Percentiles rank a stretch among this genome's conserved stretches.
phyloP scores from a whole-genome alignment of 2,888 invertebrate genomes.

The Achlya flavicornis region DNA sequence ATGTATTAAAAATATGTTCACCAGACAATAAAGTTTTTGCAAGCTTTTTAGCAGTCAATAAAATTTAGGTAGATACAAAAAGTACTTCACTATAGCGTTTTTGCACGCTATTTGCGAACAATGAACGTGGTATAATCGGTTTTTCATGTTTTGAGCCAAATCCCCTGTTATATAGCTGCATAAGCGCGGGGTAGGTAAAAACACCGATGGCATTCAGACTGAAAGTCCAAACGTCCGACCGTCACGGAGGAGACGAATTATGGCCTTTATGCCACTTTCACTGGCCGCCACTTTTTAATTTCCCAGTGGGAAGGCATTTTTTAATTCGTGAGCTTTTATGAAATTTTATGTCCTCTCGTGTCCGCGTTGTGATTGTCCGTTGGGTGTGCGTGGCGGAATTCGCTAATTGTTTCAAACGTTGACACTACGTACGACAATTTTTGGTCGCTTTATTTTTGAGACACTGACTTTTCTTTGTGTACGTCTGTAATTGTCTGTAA shows the following conservation, averaged over 20 bases:
- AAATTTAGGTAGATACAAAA: constrained; percentile 61
- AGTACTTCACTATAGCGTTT: constrained; percentile 60
- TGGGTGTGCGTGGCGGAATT: constrained; percentile 48
- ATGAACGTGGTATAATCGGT: constrained; percentile 67
- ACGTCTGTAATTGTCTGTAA: background rate
- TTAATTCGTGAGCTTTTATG: constrained; percentile 76
- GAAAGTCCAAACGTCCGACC: constrained; percentile 55
- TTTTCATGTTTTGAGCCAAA: constrained; percentile 75
- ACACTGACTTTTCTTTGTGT: constrained; percentile 30
- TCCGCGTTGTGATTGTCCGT: constrained; percentile 61
- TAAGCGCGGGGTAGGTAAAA: constrained; percentile 33
- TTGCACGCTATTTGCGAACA: constrained; percentile 62
- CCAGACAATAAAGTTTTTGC: constrained; percentile 16
- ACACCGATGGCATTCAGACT: constrained; percentile 54
- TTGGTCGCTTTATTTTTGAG: constrained; percentile 37
- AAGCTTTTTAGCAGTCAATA: constrained; percentile 71
- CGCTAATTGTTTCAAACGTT: constrained; percentile 56
- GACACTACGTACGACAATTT: constrained; percentile 30
- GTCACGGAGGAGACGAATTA: constrained; percentile 76
- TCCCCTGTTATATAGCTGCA: constrained; percentile 58
- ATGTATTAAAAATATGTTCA: background rate
- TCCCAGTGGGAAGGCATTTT: constrained; percentile 72
- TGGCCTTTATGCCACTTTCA: constrained; percentile 78
- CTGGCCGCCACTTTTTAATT: constrained; percentile 74
- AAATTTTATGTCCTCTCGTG: constrained; percentile 68